Conservation (phyloP, 92 coral and sea anemone species). For the Phenganax subtilis region DNA sequence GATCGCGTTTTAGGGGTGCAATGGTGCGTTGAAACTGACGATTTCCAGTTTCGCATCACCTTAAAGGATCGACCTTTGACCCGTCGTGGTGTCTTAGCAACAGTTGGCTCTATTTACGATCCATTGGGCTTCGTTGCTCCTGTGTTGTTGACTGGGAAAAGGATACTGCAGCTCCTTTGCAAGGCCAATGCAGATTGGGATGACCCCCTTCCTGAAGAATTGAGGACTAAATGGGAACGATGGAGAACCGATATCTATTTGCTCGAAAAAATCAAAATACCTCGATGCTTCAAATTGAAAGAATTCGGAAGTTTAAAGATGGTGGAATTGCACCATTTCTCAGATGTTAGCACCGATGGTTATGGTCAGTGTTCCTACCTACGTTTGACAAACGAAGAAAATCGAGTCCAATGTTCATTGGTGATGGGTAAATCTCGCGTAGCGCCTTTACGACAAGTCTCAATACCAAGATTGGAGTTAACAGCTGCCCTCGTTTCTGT, state of each 20-base stretch:
- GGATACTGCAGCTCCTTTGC: no score
- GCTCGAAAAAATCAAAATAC: constrained; percentile 24
- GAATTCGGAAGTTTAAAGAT: constrained; percentile 39
- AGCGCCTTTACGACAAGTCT: constrained; percentile 41
- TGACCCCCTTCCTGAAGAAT: constrained; percentile 16
- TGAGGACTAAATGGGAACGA: constrained; percentile 8
- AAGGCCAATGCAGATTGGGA: constrained; percentile 1
- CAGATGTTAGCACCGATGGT: constrained; percentile 50
- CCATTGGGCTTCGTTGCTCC: no score
- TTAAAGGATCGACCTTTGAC: constrained; percentile 11
- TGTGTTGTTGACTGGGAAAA: no score
- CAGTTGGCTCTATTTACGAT: no score
- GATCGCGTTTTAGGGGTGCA: background rate
- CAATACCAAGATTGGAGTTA: constrained; percentile 48
- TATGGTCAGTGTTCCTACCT: constrained; percentile 56
- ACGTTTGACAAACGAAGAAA: constrained; percentile 31
- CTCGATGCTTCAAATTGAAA: constrained; percentile 46
- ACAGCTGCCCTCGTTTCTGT: constrained; percentile 47
- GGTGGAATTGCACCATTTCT: constrained; percentile 49
- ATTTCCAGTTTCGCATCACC: background rate
- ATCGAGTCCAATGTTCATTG: constrained; percentile 43
- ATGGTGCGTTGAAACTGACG: background rate
- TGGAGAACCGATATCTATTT: constrained; percentile 30
- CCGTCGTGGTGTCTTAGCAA: background rate
- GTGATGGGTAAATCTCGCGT: constrained; percentile 51